A percentile compares a stretch with the other conserved stretches of the same genome.
phyloP scores from a whole-genome alignment of 2,888 invertebrate genomes.

The Apantesis nais region DNA sequence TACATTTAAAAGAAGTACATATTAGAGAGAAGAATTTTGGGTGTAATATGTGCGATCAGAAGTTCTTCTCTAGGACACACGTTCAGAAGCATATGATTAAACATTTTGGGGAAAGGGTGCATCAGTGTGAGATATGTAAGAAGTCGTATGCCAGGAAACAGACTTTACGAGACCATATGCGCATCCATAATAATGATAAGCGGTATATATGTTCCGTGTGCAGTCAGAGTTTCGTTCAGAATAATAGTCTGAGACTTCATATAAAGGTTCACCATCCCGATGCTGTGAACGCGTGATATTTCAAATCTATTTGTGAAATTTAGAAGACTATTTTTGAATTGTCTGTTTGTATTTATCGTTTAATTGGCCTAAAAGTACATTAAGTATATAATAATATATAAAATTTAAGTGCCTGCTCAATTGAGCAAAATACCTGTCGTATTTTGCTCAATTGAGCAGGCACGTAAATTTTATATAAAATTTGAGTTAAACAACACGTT shows the following conservation, averaged over 20 bases:
- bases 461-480: not conserved
- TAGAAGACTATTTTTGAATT: not conserved
- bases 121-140: conserved; percentile 78
- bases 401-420: too few relatives aligned
- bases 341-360: not conserved
- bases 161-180: conserved; percentile 71
- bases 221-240: conserved; percentile 65
- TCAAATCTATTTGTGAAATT: not conserved
- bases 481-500: not conserved
- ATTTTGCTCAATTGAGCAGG: not conserved
- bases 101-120: conserved; percentile 77
- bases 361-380: not conserved
- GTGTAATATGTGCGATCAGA: conserved; percentile 79
- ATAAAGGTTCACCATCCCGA: conserved; percentile 64
- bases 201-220: conserved; percentile 62
- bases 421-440: not conserved
- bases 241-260: conserved; percentile 65
- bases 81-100: conserved; percentile 83
- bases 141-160: conserved; percentile 79
- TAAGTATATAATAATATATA: too few relatives aligned
- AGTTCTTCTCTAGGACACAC: conserved; percentile 80
- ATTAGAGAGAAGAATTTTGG: conserved; percentile 74
- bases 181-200: conserved; percentile 67
- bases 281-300: conserved; percentile 18
- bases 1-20: conserved; percentile 76